Evolutionary conservation across 2,888 invertebrate genomes (phyloP).

Genomic region (Oscheius sp.): DNA sequence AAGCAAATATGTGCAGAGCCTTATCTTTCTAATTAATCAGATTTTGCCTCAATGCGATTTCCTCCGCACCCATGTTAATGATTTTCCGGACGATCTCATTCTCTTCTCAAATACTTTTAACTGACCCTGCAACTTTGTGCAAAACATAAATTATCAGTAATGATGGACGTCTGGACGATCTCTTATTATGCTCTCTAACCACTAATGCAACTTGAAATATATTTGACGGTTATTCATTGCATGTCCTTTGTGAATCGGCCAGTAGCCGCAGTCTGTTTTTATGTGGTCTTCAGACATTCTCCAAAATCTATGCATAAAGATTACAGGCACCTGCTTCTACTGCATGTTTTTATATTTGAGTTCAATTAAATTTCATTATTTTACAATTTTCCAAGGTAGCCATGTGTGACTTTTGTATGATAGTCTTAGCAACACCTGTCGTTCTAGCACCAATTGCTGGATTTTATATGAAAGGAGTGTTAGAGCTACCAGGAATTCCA

Average conservation of each 20-base stretch:
- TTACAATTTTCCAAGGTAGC: not conserved
- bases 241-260: not conserved
- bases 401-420: conserved; percentile 15
- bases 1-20: no score
- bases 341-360: conserved; percentile 4
- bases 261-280: not conserved
- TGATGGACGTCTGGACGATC: no score
- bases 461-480: conserved; percentile 10
- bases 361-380: no score
- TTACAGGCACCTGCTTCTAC: conserved; percentile 14
- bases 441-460: conserved; percentile 15
- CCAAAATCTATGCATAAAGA: conserved; percentile 1
- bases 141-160: no score
- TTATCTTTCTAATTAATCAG: no score
- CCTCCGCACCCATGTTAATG: no score
- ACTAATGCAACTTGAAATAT: not conserved
- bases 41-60: no score
- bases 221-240: not conserved
- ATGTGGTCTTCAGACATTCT: not conserved
- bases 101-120: no score
- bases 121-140: no score
- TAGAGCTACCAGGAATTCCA: not conserved
- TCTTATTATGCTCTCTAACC: no score
- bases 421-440: not conserved
- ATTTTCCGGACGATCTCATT: no score